Conservation (phyloP, 2,113 vertebrate genomes). For the Brienomyrus brachyistius region DNA sequence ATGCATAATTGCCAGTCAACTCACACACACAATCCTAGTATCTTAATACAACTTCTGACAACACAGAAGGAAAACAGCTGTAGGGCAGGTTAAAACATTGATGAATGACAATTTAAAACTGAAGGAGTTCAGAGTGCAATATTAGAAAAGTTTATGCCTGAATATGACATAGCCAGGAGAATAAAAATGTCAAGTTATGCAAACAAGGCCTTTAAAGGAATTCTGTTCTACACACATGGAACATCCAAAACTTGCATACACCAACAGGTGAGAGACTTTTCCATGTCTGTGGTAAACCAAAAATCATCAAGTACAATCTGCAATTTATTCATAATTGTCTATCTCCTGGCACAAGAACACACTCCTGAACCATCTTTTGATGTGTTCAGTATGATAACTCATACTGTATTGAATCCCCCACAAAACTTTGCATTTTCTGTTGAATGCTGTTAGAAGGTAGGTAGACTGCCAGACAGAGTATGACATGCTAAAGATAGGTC, state of each 20-base stretch:
- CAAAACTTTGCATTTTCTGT: background rate
- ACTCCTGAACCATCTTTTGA: background rate
- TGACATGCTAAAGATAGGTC: background rate
- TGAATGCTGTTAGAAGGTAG: background rate
- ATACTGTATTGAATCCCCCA: background rate
- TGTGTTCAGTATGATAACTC: background rate
- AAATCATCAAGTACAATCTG: background rate
- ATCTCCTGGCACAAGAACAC: background rate
- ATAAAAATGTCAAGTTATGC: background rate
- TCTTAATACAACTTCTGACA: background rate
- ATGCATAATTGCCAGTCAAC: conserved; percentile 70
- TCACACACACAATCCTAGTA: conserved; percentile 20
- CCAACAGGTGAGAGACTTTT: background rate
- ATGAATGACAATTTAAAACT: background rate
- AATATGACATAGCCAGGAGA: background rate
- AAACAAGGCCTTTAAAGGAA: background rate
- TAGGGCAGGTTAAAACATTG: background rate
- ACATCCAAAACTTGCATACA: background rate
- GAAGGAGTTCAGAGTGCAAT: background rate
- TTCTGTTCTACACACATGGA: background rate
- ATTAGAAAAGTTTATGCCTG: background rate
- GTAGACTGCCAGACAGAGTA: background rate
- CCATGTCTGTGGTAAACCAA: background rate
- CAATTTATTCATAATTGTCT: background rate
- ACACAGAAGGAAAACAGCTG: background rate